Conservation (phyloP, 2,113 vertebrate genomes). For the Lophochroa leadbeateri region DNA sequence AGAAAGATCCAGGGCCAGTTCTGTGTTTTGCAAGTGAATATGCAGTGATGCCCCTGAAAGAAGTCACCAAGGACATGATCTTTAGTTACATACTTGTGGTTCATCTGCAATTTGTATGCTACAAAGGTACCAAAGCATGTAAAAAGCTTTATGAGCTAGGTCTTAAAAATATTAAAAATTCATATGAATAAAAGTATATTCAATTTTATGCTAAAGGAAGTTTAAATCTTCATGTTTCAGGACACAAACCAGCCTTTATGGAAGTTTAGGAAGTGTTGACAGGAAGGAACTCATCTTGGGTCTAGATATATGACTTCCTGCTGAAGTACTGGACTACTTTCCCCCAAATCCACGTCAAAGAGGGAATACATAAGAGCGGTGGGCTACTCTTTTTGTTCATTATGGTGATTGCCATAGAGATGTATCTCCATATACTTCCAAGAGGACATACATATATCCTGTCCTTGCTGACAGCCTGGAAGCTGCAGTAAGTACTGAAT, state of each 20-base stretch:
- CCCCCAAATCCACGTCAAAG: not conserved
- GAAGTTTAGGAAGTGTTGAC: not conserved
- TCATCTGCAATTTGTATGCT: not conserved
- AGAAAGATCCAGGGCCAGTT: not conserved
- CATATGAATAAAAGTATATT: not conserved
- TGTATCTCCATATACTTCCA: not conserved
- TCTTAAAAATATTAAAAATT: not conserved
- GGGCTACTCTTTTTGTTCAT: not conserved
- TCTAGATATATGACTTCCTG: not conserved
- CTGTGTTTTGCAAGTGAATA: conserved; percentile 11
- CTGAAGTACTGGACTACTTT: not conserved
- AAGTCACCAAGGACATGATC: not conserved
- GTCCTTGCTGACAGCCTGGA: not conserved
- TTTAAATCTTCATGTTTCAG: not conserved
- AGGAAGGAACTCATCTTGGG: not conserved
- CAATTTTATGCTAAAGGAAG: not conserved
- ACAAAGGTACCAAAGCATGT: not conserved
- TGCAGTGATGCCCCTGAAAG: not conserved
- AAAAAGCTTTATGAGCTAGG: not conserved
- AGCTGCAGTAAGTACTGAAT: not conserved
- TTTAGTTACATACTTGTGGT: not conserved
- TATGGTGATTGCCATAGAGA: not conserved
- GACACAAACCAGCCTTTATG: not conserved
- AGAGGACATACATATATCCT: not conserved
- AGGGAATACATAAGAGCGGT: not conserved